Conservation (phyloP, 2,888 invertebrate species). For the Drosophila neonasuta region DNA sequence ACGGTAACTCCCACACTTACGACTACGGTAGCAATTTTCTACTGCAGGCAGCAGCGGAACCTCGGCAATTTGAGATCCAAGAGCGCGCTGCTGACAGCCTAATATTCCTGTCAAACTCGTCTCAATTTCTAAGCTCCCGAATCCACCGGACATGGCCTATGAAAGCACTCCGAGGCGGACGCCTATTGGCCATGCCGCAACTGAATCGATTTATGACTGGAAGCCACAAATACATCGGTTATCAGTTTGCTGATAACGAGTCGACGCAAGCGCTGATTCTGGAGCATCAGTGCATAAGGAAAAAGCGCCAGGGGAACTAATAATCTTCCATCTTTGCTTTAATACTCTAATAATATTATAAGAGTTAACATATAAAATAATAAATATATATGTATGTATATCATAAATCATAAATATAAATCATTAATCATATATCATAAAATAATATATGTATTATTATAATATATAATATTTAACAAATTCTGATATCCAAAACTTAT, state of each 20-base stretch:
- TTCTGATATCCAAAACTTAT: no score
- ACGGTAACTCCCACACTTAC: not conserved
- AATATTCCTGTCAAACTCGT: conserved; percentile 32
- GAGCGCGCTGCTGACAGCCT: conserved; percentile 6
- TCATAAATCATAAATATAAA: no score
- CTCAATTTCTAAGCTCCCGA: conserved; percentile 9
- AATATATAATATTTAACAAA: no score
- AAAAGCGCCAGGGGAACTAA: no score
- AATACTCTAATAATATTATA: no score
- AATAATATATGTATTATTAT: no score
- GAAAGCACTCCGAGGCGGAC: conserved; percentile 3
- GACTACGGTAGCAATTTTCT: no score
- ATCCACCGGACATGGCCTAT: conserved; percentile 11
- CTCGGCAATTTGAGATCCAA: not conserved
- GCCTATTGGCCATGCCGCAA: conserved; percentile 11
- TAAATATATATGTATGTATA: no score
- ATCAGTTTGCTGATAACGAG: not conserved
- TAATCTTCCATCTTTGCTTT: no score
- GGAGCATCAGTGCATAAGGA: no score
- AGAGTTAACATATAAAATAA: no score
- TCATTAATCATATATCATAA: no score
- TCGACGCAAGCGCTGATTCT: not conserved
- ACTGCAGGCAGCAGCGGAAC: conserved; percentile 1
- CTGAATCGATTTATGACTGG: conserved; percentile 28
- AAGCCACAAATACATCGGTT: not conserved